These are phyloP conservation scores for Ranitomeya variabilis DNA, from an alignment of 2,113 vertebrate genomes.

Conservation along the genomic window DNA sequence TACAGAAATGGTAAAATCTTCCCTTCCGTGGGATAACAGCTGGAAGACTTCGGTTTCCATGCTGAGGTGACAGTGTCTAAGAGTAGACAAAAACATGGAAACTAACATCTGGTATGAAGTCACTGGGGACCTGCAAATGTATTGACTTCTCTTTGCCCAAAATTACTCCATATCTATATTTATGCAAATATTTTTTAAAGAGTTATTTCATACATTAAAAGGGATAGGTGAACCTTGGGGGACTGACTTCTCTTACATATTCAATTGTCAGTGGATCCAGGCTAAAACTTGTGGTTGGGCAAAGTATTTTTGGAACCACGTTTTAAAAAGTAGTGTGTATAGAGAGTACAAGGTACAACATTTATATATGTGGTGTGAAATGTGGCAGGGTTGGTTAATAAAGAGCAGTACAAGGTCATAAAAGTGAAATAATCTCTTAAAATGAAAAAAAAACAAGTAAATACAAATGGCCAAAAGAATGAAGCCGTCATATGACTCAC, in stretches of 20 bases:
- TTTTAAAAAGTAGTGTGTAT: not conserved
- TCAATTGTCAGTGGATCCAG: not conserved
- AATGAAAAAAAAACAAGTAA: not conserved
- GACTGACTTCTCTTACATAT: not conserved
- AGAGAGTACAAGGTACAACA: not conserved
- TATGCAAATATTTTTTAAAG: not conserved
- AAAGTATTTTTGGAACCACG: not conserved
- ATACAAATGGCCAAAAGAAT: not conserved
- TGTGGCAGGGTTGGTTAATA: constrained; percentile 2
- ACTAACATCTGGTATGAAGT: constrained; percentile 14
- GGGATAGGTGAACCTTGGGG: too few species aligned
- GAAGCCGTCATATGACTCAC: not conserved
- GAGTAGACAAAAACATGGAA: constrained; percentile 6
- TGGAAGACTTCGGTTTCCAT: constrained; percentile 41
- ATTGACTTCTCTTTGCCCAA: not conserved
- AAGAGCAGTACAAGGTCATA: not conserved
- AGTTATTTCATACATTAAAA: too few species aligned
- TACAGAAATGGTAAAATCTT: constrained; percentile 23
- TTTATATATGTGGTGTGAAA: not conserved
- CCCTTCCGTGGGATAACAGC: constrained; percentile 48
- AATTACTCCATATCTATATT: not conserved
- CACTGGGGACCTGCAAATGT: constrained; percentile 29
- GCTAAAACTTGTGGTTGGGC: not conserved
- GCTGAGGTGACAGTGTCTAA: constrained; percentile 18
- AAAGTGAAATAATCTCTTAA: not conserved